Evolutionary conservation across 2,888 invertebrate genomes (phyloP), one percentile per base, ranked within the genome.

Genomic region (Leucophenga montana): DNA sequence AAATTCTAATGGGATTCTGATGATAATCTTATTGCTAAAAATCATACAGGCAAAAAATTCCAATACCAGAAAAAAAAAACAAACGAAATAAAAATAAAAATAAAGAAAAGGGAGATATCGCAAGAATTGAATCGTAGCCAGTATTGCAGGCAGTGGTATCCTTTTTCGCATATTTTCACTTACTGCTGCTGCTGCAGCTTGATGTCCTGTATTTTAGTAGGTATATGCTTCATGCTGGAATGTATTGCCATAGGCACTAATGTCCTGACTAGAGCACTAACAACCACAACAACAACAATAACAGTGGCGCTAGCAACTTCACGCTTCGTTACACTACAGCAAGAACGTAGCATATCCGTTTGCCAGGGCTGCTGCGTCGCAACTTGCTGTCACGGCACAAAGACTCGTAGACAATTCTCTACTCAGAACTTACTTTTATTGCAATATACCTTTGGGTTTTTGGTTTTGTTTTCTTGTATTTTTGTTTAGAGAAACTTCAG

Each of bases 1-100:
- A 84, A 84, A 82, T 82, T 83, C 80, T 83, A 84, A 83, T 84
- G 84, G 82, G 76, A 82, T 83, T 83, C 80, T 82, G 82, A 84
- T 84, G 84, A 84, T 84, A 84, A 84, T 84, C 83, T 79, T 78
- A 76, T 84, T 79, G 76, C 79, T 78, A 66, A 77, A 81, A 83
- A 27, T 67, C 70, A 71, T 76, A 74, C 73, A 75, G 71, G 64
- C 70, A 75, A 78, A 48, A 67, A 67, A 67, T 56, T 33, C 56
- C 56, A 69, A 46, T 46, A 64, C 44, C 46, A 64, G 39, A 56
- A 20, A 16, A 18, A 39, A 44, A 66, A 6, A 31, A 8, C 1
- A 16, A 66, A 3, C n/a, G 1, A 20, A 46, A 56, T 18, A 14
- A 22, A 50, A 22, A 13, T 4, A 22, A 27, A n/a, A 9, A 66